Conservation (phyloP, 2,113 vertebrate genomes). For the Gopherus evgoodei region DNA sequence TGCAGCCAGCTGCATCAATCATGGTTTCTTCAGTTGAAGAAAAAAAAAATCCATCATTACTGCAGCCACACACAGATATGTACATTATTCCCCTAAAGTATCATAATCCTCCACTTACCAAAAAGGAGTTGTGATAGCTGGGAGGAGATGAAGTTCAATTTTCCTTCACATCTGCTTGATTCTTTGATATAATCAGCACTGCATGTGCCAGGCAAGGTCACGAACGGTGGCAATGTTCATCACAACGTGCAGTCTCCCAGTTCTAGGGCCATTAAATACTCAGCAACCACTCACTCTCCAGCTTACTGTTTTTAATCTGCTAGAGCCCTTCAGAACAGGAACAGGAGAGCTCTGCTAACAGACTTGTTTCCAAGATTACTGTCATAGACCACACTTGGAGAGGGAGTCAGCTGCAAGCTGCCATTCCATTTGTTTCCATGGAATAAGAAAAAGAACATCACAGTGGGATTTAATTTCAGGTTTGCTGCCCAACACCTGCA, state of each 20-base stretch:
- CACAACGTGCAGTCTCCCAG: constrained; percentile 23
- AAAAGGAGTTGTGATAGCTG: constrained; percentile 56
- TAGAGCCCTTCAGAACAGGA: constrained; percentile 31
- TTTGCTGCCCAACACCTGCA: constrained; percentile 60
- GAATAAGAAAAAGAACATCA: constrained; percentile 46
- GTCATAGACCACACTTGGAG: constrained; percentile 45
- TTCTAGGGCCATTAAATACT: constrained; percentile 54
- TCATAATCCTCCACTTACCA: constrained; percentile 67
- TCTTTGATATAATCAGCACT: constrained; percentile 30
- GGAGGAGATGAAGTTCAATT: constrained; percentile 48
- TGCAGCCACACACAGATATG: constrained; percentile 40
- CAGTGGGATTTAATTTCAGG: constrained; percentile 61
- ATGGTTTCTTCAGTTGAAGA: constrained; percentile 50
- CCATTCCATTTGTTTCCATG: constrained; percentile 50
- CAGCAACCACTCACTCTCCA: constrained; percentile 42
- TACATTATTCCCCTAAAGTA: constrained; percentile 57
- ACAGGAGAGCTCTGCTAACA: neutral
- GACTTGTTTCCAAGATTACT: neutral
- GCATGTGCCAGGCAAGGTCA: constrained; percentile 18
- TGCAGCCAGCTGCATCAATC: constrained; percentile 70
- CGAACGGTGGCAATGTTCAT: constrained; percentile 37
- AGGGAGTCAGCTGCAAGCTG: constrained; percentile 42
- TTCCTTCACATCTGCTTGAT: constrained; percentile 50
- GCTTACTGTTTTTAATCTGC: constrained; percentile 72
- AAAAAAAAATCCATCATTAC: constrained; percentile 59